A percentile compares a stretch with the other conserved stretches of the same genome.
Evolutionary conservation across 2,797 vertebrate species (phyloP).

Genomic region (Rhinatrema bivittatum): DNA sequence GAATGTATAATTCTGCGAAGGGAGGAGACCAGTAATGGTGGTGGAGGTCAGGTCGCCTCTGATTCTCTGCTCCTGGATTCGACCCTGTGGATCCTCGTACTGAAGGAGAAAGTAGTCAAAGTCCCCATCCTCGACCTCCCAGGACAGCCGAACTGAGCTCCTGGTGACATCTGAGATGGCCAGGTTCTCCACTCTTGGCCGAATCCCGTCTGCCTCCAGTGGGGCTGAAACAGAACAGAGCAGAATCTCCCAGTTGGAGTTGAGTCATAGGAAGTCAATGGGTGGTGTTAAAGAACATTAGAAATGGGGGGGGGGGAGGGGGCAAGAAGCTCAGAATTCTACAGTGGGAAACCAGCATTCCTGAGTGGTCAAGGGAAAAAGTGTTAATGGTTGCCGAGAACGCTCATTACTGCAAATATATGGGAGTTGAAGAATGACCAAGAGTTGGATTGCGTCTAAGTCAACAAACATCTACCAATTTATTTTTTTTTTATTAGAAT

Average conservation of each 20-base stretch:
- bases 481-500: no score
- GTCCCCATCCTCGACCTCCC: slow-evolving; percentile 32
- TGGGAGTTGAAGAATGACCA: no score
- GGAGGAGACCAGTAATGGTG: slow-evolving; percentile 15
- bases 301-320: background rate
- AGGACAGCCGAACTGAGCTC: slow-evolving; percentile 33
- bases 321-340: background rate
- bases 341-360: no score
- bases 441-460: no score
- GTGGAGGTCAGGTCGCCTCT: slow-evolving; percentile 3
- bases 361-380: background rate
- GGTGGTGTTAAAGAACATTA: no score
- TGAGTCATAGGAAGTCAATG: no score
- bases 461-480: no score
- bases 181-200: slow-evolving; percentile 14
- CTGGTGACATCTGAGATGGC: slow-evolving; percentile 17
- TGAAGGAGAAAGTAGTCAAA: slow-evolving; percentile 43
- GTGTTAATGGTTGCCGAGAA: background rate
- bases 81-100: slow-evolving; percentile 23
- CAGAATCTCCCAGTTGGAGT: background rate
- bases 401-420: no score
- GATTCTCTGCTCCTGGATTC: slow-evolving; percentile 4
- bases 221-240: background rate
- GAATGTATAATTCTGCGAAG: slow-evolving; percentile 29
- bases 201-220: background rate